These are phyloP conservation scores for Cololabis saira DNA, from an alignment of 2,113 vertebrate species.

Conservation along the genomic window DNA sequence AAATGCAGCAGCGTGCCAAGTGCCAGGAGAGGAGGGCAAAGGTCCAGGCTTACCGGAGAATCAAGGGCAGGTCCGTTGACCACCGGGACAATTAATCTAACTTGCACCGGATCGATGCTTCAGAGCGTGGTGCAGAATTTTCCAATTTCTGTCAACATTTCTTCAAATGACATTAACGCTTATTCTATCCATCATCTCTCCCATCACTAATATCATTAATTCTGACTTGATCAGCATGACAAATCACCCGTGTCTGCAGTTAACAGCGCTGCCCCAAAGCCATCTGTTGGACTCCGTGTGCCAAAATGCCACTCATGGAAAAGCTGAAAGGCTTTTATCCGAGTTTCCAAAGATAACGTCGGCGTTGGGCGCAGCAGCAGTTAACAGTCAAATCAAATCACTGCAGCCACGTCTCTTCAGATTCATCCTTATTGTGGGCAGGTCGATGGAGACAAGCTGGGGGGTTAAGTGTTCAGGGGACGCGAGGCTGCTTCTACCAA, in stretches of 20 bases:
- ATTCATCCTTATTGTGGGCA: not conserved
- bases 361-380: not conserved
- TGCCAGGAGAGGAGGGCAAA: slow-evolving; percentile 57
- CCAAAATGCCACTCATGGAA: slow-evolving; percentile 30
- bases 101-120: slow-evolving; percentile 34
- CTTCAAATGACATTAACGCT: not conserved
- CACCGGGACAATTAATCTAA: slow-evolving; percentile 64
- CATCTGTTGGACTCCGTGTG: slow-evolving; percentile 43
- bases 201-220: slow-evolving; percentile 1
- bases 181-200: slow-evolving; percentile 8
- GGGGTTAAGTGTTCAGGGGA: not conserved
- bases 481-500: no score
- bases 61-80: slow-evolving; percentile 64
- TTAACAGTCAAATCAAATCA: slow-evolving; percentile 6
- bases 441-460: not conserved
- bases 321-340: slow-evolving; percentile 52
- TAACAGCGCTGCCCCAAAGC: slow-evolving; percentile 58
- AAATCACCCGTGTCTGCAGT: slow-evolving; percentile 39
- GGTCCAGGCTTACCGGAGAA: slow-evolving; percentile 61
- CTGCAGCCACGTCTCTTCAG: not conserved
- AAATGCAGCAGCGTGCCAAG: slow-evolving; percentile 44
- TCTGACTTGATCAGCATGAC: slow-evolving; percentile 22
- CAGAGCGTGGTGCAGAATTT: slow-evolving; percentile 28
- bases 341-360: slow-evolving; percentile 50
- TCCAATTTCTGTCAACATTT: slow-evolving; percentile 3